Conservation (phyloP, 53 echinoderm and acorn worm species). For the Glandiceps talaboti region DNA sequence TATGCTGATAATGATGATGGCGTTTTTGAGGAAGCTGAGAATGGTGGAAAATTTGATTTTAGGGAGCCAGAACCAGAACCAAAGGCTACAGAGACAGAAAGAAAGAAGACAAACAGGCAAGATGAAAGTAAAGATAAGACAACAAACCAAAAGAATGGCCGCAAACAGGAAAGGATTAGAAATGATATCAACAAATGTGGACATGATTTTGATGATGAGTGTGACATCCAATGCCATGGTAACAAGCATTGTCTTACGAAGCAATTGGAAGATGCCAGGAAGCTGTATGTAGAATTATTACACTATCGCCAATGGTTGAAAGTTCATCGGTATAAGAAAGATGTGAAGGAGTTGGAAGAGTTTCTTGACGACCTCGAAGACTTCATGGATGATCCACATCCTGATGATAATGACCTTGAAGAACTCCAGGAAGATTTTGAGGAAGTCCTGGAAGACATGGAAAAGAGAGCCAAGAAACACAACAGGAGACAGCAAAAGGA, state of each 20-base stretch:
- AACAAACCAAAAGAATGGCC: neutral
- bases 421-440: slow-evolving; percentile 93
- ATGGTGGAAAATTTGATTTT: too few relatives aligned
- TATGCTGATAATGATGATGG: neutral
- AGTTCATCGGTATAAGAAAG: slow-evolving; percentile 47
- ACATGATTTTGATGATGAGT: slow-evolving; percentile 51
- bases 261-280: slow-evolving; percentile 63
- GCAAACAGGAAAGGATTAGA: slow-evolving; percentile 8
- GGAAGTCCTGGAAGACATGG: slow-evolving; percentile 81
- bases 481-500: slow-evolving; percentile 16
- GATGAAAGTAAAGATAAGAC: slow-evolving; percentile 24
- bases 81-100: neutral
- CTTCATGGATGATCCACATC: slow-evolving; percentile 64
- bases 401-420: slow-evolving; percentile 56
- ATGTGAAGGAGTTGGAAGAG: slow-evolving; percentile 59
- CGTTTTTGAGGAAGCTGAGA: neutral
- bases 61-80: neutral
- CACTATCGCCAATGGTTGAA: slow-evolving; percentile 71
- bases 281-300: slow-evolving; percentile 67
- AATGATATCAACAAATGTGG: slow-evolving; percentile 1
- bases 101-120: neutral
- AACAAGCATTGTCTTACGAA: slow-evolving; percentile 55
- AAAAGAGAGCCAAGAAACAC: slow-evolving; percentile 50
- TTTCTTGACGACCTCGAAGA: slow-evolving; percentile 85
- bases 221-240: slow-evolving; percentile 74